phyloP scores from a whole-genome alignment of 2,888 invertebrate species.

The Xanthia icteritia region DNA sequence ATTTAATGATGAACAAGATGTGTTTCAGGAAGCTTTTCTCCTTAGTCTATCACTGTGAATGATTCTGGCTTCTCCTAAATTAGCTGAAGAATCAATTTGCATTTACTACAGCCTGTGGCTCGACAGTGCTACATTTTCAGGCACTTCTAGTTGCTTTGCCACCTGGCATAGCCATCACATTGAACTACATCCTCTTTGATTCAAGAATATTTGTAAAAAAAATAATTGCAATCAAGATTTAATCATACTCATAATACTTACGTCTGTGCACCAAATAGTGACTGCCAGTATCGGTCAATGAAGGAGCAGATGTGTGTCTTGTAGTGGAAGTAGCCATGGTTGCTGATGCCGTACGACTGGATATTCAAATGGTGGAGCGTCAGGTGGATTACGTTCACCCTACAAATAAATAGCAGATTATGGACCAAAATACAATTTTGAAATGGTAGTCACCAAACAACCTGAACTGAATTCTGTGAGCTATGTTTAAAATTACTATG shows the following conservation, averaged over 20 bases:
- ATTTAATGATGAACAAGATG: too few relatives aligned
- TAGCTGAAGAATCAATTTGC: too few relatives aligned
- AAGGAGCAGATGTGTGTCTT: conserved; percentile 95
- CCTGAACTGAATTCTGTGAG: background rate
- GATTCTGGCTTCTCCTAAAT: too few relatives aligned
- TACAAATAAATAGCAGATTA: conserved; percentile 71
- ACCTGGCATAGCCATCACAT: too few relatives aligned
- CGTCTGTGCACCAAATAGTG: conserved; percentile 92
- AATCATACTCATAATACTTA: conserved; percentile 78
- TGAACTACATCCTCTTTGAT: too few relatives aligned
- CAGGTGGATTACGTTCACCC: conserved; percentile 93
- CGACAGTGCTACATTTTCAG: too few relatives aligned
- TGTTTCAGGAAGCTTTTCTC: too few relatives aligned
- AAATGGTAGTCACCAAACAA: background rate
- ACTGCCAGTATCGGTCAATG: conserved; percentile 94
- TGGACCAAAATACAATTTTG: background rate
- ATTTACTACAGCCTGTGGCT: too few relatives aligned
- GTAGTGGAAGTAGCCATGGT: conserved; percentile 96
- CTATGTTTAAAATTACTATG: background rate
- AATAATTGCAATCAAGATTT: too few relatives aligned
- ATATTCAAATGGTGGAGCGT: conserved; percentile 94
- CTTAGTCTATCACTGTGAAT: too few relatives aligned
- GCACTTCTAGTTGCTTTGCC: too few relatives aligned
- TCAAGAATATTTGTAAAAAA: too few relatives aligned
- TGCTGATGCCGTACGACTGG: conserved; percentile 93